phyloP scores from a whole-genome alignment of 2,888 invertebrate species.

The Phengaris arion region DNA sequence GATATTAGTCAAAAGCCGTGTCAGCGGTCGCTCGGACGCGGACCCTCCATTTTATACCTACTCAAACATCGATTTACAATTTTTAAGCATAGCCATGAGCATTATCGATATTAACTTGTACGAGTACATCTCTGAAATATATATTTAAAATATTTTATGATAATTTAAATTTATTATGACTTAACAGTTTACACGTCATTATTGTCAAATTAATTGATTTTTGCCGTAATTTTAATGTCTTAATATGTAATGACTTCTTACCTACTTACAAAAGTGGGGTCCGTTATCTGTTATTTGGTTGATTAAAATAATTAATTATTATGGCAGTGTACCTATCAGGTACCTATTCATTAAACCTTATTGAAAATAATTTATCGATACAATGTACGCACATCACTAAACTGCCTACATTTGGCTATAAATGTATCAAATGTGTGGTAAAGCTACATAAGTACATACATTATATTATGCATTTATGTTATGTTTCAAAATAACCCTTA shows the following conservation, averaged over 20 bases:
- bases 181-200: too few relatives aligned
- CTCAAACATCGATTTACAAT: constrained; percentile 30
- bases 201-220: too few relatives aligned
- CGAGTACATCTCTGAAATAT: too few relatives aligned
- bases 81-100: not conserved
- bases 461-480: not conserved
- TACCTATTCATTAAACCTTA: not conserved
- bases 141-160: too few relatives aligned
- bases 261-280: not conserved
- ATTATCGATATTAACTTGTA: too few relatives aligned
- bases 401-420: not conserved
- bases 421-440: not conserved
- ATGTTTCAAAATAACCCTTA: not conserved
- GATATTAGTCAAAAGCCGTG: constrained; percentile 74
- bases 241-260: too few relatives aligned
- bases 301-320: not conserved
- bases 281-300: not conserved
- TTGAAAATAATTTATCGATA: not conserved
- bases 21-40: constrained; percentile 52
- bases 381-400: not conserved
- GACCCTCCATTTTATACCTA: constrained; percentile 31
- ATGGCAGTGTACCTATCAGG: not conserved
- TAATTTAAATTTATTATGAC: too few relatives aligned
- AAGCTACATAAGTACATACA: too few relatives aligned
- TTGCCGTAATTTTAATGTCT: too few relatives aligned